Evolutionary conservation across 2,797 vertebrate species (phyloP).

Genomic region (Cuculus canorus): DNA sequence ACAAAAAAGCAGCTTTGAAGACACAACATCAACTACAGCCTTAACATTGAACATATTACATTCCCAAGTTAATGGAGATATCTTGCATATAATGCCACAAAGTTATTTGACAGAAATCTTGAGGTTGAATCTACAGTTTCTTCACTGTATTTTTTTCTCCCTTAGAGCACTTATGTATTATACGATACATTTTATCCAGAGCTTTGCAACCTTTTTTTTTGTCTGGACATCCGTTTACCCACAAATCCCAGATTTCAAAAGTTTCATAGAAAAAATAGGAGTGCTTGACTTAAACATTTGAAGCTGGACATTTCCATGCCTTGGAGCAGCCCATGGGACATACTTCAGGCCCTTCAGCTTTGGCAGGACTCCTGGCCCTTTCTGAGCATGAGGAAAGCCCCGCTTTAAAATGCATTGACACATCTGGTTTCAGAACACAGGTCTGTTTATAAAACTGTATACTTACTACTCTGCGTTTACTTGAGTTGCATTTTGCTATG

Average conservation of each 20-base stretch:
- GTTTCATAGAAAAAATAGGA: conserved; percentile 42
- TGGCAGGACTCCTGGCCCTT: neutral
- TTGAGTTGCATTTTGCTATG: neutral
- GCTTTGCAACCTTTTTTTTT: conserved; percentile 7
- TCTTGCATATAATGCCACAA: conserved; percentile 81
- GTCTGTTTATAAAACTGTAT: conserved; percentile 31
- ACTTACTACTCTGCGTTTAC: neutral
- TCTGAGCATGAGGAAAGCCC: neutral
- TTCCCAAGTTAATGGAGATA: conserved; percentile 78
- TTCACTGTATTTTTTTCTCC: neutral
- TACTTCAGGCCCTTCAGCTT: neutral
- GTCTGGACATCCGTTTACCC: conserved; percentile 49
- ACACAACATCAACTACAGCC: conserved; percentile 76
- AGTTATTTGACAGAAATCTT: conserved; percentile 66
- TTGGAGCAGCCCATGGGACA: conserved; percentile 1
- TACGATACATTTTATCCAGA: conserved; percentile 11
- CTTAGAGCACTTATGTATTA: conserved; percentile 33
- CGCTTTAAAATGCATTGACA: neutral
- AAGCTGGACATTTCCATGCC: conserved; percentile 35
- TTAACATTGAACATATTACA: conserved; percentile 79
- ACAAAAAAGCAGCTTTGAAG: conserved; percentile 82
- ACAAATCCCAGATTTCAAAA: conserved; percentile 61
- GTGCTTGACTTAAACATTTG: conserved; percentile 28
- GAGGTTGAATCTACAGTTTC: conserved; percentile 60
- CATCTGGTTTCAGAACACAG: neutral